Evolutionary conservation across 2,888 invertebrate genomes (phyloP), one percentile per base, ranked within the genome.

Genomic region (Arge pagana): DNA sequence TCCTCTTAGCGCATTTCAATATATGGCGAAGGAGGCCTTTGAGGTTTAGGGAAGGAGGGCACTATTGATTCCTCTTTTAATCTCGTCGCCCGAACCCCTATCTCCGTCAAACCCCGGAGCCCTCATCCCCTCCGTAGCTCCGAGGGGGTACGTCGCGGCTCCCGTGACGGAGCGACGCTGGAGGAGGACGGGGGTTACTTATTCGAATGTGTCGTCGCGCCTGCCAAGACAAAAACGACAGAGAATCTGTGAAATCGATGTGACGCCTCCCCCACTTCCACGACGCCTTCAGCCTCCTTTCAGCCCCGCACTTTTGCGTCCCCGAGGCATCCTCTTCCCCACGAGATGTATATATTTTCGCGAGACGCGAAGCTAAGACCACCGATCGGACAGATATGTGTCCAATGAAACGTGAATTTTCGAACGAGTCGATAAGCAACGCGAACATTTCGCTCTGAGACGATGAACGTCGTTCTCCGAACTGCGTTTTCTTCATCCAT

Each of bases 21-120:
- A 74, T 72, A 74, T 68, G 68, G 68, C 65, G 37, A 37, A 37
- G 64, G 69, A 67, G 68, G 65, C 70, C 73, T 72, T 74, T 74
- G 74, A 74, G 74, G 70, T 69, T 66, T 30, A 36, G 41, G 28
- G 55, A 51, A 50, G 54, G 50, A 60, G 64, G 65, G 63, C 61
- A 61, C 73, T 72, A 72, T 72, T 74, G 73, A 73, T 74, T 74
- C 73, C 72, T 74, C 72, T 74, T 74, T 74, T 74, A 73, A 74
- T 73, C 73, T 73, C 71, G 72, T 72, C 73, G 71, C 67, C 65
- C 28, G n/a, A n/a, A 10, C 37, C 37, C 37, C 10, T n/a, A 16
- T 18, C 10, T 4, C 37, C 8, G 68, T 69, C 69, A 71, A 70
- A 68, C 68, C 71, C 64, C 61, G 57, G 30, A 56, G n/a, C 30